phyloP scores from a whole-genome alignment of 2,797 vertebrate species.

The Fistularia tabacaria region DNA sequence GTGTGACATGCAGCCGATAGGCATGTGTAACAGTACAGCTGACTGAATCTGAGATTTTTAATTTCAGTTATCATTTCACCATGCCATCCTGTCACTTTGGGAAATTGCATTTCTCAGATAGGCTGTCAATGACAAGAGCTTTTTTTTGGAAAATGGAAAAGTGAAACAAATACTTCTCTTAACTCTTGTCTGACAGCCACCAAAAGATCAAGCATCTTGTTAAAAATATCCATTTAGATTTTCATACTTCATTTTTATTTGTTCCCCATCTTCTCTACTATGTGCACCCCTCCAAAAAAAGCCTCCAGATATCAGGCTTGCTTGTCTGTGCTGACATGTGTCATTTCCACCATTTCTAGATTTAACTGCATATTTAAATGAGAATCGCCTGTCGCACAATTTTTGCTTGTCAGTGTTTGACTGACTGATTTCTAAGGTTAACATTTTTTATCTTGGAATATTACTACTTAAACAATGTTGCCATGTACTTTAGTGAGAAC shows the following conservation, averaged over 20 bases:
- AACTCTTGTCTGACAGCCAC: conserved; percentile 57
- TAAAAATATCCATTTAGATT: conserved; percentile 65
- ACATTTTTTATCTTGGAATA: too few relatives aligned
- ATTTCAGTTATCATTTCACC: conserved; percentile 75
- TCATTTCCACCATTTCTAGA: conserved; percentile 46
- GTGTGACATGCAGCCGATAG: conserved; percentile 59
- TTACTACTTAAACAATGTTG: too few relatives aligned
- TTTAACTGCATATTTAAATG: conserved; percentile 31
- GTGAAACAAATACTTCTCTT: conserved; percentile 65
- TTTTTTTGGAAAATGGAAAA: conserved; percentile 50
- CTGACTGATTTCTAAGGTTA: conserved; percentile 16
- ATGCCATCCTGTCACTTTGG: conserved; percentile 69
- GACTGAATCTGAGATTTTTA: conserved; percentile 73
- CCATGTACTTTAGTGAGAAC: neutral
- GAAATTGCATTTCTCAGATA: conserved; percentile 74
- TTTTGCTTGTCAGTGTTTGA: conserved; percentile 14
- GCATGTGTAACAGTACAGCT: conserved; percentile 66
- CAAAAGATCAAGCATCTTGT: conserved; percentile 59
- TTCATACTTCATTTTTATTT: conserved; percentile 63
- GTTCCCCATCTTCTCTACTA: conserved; percentile 37
- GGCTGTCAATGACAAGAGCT: conserved; percentile 64
- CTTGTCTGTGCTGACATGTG: conserved; percentile 41
- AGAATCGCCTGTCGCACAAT: neutral
- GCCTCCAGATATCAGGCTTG: conserved; percentile 29
- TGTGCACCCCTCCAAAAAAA: conserved; percentile 15